Base-by-base conservation (phyloP, 2,113 vertebrate species). In the Oreocharis arfaki region DNA sequence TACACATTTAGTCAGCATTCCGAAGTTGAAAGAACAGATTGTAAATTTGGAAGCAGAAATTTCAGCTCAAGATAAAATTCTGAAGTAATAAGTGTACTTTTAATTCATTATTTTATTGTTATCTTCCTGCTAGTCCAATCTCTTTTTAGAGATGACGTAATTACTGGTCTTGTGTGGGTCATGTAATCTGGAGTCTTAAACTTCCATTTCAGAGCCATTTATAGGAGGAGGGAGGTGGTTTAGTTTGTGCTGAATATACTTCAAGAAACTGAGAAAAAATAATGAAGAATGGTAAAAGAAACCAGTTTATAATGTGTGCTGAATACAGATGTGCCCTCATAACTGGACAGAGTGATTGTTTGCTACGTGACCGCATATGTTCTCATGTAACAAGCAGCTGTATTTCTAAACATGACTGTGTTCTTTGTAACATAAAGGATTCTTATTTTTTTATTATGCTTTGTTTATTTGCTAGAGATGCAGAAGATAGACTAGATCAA, bases 41-140 rank as follows among this genome's bases (percentile, higher is more conserved):
- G 92, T 96, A 92, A 98, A 97, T 81, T 97, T 99, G 94, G 98
- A 99, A 98, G 98, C 98, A 61, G 98, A 99, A 95, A 96, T 99
- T 98, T 98, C 98, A 95, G 96, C 97, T 96, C 98, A 98, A 96
- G 97, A 98, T 94, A 98, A 98, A 97, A 98, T 98, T 92, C 97
- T 99, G 53, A 98, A 98, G 99, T 99, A 98, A 30, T 35, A 91
- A 89, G 30, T 30, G 7, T 28, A 55, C 30, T 96, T 70, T 59
- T 50, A 77, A 60, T 50, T 12, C 37, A 50, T 2, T 32, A 23
- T 82, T 69, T 87, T 71, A 28, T 79, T 81, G 57, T 95, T 56
- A 3, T 56, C n/a, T 94, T 20, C 8, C 87, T 83, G n/a, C 61
- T 50, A 33, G 44, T 52, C 15, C 42, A 12, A 0, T 56, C 59